These are phyloP conservation scores for Peribatodes rhomboidaria DNA, from an alignment of 2,888 invertebrate genomes.

Conservation along the genomic window DNA sequence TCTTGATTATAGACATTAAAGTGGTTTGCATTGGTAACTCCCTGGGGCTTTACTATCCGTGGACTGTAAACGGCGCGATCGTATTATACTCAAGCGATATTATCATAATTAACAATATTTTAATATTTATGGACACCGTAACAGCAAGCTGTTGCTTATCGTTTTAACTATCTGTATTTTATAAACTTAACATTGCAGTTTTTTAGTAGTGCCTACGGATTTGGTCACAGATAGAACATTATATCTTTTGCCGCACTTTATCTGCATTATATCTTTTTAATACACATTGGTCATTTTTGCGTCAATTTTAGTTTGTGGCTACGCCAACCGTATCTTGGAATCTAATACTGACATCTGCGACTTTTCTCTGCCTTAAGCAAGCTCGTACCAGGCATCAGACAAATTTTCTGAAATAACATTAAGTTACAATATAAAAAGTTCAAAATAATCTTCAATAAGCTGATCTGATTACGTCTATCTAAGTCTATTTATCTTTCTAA, in stretches of 20 bases:
- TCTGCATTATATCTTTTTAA: no score
- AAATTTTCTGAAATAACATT: no score
- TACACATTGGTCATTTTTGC: no score
- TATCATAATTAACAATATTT: neutral
- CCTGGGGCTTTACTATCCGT: constrained; percentile 15
- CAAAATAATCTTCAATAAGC: constrained; percentile 1
- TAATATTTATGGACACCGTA: neutral
- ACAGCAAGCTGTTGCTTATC: neutral
- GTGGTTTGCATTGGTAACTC: constrained; percentile 11
- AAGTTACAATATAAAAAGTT: neutral
- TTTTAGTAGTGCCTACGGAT: no score
- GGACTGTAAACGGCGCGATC: constrained; percentile 15
- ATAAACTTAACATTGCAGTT: neutral
- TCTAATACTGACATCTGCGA: no score
- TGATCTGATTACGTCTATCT: constrained; percentile 25
- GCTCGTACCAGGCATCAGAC: no score
- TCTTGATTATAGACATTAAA: constrained; percentile 44
- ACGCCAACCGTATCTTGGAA: no score
- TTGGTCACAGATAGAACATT: no score
- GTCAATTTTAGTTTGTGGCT: no score
- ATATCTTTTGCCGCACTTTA: no score
- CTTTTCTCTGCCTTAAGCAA: no score
- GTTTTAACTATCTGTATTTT: neutral
- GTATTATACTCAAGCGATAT: constrained; percentile 10
- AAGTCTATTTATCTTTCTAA: constrained; percentile 13